Conservation (phyloP, 1,140 invertebrate genomes). For the Zaprionus taronus region DNA sequence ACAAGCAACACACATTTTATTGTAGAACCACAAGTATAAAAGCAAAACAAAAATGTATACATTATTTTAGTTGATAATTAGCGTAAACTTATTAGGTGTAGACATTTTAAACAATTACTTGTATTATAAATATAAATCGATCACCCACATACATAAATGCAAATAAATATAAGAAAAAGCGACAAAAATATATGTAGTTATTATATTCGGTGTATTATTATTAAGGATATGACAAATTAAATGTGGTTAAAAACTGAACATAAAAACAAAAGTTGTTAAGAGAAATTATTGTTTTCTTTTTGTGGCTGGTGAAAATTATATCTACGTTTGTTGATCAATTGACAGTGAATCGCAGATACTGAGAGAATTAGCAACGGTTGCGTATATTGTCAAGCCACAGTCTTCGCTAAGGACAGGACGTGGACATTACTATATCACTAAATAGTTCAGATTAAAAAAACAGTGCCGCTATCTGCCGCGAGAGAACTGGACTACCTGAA, state of each 20-base stretch:
- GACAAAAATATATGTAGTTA: constrained; percentile 17
- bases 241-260: constrained; percentile 18
- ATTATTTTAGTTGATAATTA: background rate
- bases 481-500: no score
- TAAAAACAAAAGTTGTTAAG: constrained; percentile 3
- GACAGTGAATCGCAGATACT: no score
- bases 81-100: background rate
- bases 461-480: no score
- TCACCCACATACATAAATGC: constrained; percentile 8
- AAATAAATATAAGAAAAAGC: background rate
- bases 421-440: no score
- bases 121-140: constrained; percentile 13
- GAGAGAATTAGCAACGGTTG: no score
- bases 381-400: no score
- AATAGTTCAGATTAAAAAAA: no score
- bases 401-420: no score
- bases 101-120: background rate
- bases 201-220: constrained; percentile 24
- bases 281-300: background rate
- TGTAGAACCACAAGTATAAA: background rate
- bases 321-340: no score
- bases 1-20: background rate
- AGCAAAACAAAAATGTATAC: background rate
- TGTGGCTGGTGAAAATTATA: background rate
- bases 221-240: constrained; percentile 17